phyloP scores from a whole-genome alignment of 1,140 invertebrate genomes.

The Cecropterus lyciades region DNA sequence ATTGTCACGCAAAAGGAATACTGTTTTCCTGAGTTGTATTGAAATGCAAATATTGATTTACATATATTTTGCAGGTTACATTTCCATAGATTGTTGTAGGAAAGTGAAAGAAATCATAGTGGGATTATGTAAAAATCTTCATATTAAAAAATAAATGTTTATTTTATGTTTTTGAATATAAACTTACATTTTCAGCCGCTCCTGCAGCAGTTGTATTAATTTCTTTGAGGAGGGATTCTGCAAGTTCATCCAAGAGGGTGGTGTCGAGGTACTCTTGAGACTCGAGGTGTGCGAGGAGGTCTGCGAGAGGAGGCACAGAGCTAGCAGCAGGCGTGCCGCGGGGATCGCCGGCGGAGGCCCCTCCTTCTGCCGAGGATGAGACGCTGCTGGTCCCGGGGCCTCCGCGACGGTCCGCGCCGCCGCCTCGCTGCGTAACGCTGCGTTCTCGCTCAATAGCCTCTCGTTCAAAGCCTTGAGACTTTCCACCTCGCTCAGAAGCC shows the following conservation, averaged over 20 bases:
- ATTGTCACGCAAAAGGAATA: neutral
- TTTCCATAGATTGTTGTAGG: too few species aligned
- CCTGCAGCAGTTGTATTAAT: conserved; percentile 90
- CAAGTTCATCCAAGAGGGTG: conserved; percentile 88
- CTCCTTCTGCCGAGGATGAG: conserved; percentile 94
- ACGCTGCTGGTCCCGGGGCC: conserved; percentile 91
- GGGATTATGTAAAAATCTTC: too few species aligned
- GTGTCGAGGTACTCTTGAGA: conserved; percentile 87
- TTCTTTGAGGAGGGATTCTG: conserved; percentile 91
- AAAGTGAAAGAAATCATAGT: too few species aligned
- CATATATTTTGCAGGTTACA: neutral
- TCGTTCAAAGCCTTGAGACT: conserved; percentile 88
- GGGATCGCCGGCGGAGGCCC: conserved; percentile 85
- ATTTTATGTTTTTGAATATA: conserved; percentile 21
- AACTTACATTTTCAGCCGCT: conserved; percentile 87
- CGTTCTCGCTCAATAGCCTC: conserved; percentile 86
- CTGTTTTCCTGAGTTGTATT: neutral
- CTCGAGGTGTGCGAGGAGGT: conserved; percentile 89
- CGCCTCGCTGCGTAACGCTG: conserved; percentile 84
- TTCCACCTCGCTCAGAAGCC: conserved; percentile 87
- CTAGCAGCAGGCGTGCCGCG: conserved; percentile 88
- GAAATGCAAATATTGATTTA: neutral
- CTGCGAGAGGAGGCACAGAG: conserved; percentile 92
- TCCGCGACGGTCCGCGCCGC: conserved; percentile 80
- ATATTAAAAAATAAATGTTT: too few species aligned